phyloP scores from a whole-genome alignment of 2,888 invertebrate genomes.

The Tenthredo amoena region DNA sequence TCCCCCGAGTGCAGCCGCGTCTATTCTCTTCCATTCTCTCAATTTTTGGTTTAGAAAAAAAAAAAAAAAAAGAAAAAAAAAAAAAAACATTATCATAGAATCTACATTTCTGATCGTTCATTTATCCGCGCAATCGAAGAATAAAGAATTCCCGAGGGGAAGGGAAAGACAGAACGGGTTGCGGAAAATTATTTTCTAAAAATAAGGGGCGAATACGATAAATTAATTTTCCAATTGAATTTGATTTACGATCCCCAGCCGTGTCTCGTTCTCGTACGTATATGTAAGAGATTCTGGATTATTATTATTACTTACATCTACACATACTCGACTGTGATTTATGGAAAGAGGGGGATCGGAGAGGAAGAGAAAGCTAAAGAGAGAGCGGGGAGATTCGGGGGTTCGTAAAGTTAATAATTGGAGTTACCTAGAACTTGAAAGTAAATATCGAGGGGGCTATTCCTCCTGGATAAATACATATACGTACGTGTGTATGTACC shows the following conservation, averaged over 20 bases:
- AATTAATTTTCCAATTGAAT: not conserved
- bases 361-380: not conserved
- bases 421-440: slow-evolving; percentile 35
- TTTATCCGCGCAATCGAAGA: no score
- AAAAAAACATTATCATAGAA: not conserved
- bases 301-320: not conserved
- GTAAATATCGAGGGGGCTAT: slow-evolving; percentile 36
- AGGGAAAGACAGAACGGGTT: no score
- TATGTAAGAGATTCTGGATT: not conserved
- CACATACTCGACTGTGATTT: not conserved
- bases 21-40: not conserved
- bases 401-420: slow-evolving; percentile 42
- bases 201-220: not conserved
- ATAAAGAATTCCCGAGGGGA: no score
- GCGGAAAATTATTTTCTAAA: not conserved
- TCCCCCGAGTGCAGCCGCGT: not conserved
- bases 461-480: not conserved
- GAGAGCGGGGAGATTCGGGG: not conserved
- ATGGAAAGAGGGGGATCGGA: not conserved
- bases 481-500: not conserved
- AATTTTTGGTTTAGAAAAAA: not conserved
- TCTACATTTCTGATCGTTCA: no score
- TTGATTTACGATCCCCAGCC: no score
- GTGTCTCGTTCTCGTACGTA: not conserved
- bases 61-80: not conserved